These are phyloP conservation scores for Cheilosia pagana DNA, from an alignment of 2,888 invertebrate species.

Conservation along the genomic window DNA sequence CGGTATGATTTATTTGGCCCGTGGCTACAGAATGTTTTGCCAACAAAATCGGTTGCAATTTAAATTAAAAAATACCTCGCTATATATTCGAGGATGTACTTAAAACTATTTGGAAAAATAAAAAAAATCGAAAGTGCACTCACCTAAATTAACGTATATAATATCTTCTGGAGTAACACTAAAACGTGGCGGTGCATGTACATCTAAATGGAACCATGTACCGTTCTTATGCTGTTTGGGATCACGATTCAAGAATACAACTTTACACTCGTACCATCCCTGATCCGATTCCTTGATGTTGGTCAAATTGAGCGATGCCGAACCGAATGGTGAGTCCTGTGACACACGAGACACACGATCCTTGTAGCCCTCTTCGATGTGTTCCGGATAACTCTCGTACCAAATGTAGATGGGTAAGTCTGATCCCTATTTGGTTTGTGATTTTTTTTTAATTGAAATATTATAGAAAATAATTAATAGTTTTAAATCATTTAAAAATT, in stretches of 20 bases:
- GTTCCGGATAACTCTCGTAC: slow-evolving; percentile 98
- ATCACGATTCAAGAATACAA: slow-evolving; percentile 97
- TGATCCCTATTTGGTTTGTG: slow-evolving; percentile 88
- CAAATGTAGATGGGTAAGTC: slow-evolving; percentile 99
- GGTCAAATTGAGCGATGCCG: slow-evolving; percentile 97
- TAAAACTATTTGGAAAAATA: too few species aligned
- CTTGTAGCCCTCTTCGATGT: slow-evolving; percentile 97
- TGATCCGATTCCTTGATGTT: slow-evolving; percentile 96
- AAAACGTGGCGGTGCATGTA: slow-evolving; percentile 98
- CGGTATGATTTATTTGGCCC: too few species aligned
- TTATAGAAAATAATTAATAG: slow-evolving; percentile 54
- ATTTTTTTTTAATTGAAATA: slow-evolving; percentile 34
- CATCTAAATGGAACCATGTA: slow-evolving; percentile 99
- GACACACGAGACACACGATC: slow-evolving; percentile 95
- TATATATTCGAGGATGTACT: too few species aligned
- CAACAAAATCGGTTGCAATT: too few species aligned
- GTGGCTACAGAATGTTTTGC: too few species aligned
- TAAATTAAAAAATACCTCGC: too few species aligned
- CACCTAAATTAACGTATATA: slow-evolving; percentile 96
- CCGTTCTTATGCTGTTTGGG: slow-evolving; percentile 97
- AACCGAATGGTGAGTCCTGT: slow-evolving; percentile 93
- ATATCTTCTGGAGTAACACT: slow-evolving; percentile 97
- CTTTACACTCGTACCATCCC: slow-evolving; percentile 98
- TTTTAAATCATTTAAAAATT: slow-evolving; percentile 15
- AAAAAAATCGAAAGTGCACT: slow-evolving; percentile 76